Evolutionary conservation across 2,797 vertebrate genomes (phyloP).

Genomic region (Rhinichthys osculus): DNA sequence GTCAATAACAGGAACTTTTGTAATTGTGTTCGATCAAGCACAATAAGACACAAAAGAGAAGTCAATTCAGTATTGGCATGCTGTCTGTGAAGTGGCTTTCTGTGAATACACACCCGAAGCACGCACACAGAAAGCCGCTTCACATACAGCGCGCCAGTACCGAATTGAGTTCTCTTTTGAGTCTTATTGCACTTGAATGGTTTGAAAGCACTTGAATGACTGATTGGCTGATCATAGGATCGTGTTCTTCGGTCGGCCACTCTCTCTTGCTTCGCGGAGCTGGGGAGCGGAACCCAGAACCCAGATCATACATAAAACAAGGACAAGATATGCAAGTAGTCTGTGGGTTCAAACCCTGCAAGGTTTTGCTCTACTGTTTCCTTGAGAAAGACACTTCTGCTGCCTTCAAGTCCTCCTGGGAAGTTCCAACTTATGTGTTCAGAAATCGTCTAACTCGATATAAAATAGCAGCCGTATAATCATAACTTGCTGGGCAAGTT

Average conservation of each 20-base stretch:
- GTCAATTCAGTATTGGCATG: neutral
- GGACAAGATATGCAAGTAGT: neutral
- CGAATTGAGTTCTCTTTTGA: neutral
- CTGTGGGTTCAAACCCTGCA: neutral
- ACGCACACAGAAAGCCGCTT: neutral
- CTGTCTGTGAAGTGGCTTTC: too few relatives aligned
- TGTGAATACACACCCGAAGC: too few relatives aligned
- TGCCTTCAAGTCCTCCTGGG: slow-evolving; percentile 22
- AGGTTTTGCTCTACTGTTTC: neutral
- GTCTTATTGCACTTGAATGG: neutral
- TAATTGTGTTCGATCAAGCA: neutral
- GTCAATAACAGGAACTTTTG: neutral
- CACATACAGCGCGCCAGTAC: neutral
- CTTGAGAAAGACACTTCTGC: slow-evolving; percentile 11
- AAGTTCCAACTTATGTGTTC: slow-evolving; percentile 27
- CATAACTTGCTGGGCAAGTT: slow-evolving; percentile 20
- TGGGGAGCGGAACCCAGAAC: neutral
- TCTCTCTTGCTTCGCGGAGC: neutral
- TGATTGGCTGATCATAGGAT: neutral
- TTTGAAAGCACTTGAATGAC: neutral
- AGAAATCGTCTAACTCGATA: slow-evolving; percentile 10
- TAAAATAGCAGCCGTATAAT: slow-evolving; percentile 3
- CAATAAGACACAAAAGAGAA: neutral
- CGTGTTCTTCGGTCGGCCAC: neutral
- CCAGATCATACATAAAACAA: neutral